Conservation (phyloP, 2,113 vertebrate species). For the Anser brachyrhynchus region DNA sequence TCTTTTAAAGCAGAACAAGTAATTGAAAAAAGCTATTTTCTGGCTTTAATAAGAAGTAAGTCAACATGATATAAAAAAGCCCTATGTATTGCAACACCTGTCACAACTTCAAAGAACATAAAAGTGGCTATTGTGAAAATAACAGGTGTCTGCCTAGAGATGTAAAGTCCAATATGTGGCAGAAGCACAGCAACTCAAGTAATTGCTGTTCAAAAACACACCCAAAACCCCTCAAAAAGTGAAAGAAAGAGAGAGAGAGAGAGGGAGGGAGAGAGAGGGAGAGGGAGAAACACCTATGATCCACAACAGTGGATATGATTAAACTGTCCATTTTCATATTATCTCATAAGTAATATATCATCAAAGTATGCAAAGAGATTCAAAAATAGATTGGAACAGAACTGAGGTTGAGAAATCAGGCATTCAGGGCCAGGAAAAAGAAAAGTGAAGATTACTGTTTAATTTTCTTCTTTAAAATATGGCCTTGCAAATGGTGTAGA, state of each 20-base stretch:
- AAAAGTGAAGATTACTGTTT: background rate
- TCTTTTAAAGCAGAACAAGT: conserved; percentile 47
- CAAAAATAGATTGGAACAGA: conserved; percentile 44
- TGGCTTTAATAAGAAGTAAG: conserved; percentile 67
- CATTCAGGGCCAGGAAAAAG: background rate
- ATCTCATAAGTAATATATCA: conserved; percentile 48
- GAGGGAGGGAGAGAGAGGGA: no score
- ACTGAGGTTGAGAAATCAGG: conserved; percentile 9
- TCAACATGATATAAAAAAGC: conserved; percentile 49
- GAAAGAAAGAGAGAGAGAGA: background rate
- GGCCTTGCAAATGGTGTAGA: background rate
- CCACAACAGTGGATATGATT: background rate
- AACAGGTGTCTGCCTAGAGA: conserved; percentile 54
- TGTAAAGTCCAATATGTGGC: conserved; percentile 34
- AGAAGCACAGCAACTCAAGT: conserved; percentile 24
- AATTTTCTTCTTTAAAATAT: background rate
- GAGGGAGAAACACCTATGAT: background rate
- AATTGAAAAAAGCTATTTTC: conserved; percentile 72
- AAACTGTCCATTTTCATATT: background rate
- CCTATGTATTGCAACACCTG: conserved; percentile 64
- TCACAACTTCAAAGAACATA: conserved; percentile 64
- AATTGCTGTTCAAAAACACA: conserved; percentile 7
- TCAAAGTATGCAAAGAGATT: background rate
- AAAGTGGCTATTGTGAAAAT: conserved; percentile 50
- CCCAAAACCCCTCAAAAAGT: background rate